phyloP scores from a whole-genome alignment of 2,797 vertebrate species.

The Falco columbarius region DNA sequence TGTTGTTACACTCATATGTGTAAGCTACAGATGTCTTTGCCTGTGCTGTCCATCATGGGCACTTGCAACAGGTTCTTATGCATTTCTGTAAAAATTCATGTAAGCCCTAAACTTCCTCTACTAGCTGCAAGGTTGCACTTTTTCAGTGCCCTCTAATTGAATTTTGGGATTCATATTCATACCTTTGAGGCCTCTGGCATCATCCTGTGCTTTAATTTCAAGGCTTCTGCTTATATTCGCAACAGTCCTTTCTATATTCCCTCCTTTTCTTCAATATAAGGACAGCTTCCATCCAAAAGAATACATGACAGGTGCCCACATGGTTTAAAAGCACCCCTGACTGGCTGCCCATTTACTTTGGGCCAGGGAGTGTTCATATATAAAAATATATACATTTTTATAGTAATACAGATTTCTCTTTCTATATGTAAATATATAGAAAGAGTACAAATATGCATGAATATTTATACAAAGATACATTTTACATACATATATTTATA shows the following conservation, averaged over 20 bases:
- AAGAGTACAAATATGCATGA: not conserved
- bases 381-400: not conserved
- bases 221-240: not conserved
- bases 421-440: not conserved
- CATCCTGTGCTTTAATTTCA: not conserved
- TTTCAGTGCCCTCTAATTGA: not conserved
- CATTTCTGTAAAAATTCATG: not conserved
- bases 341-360: not conserved
- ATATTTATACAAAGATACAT: not conserved
- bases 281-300: not conserved
- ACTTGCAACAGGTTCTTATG: not conserved
- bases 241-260: not conserved
- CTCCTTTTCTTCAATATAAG: not conserved
- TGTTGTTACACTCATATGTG: not conserved
- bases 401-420: not conserved
- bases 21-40: not conserved
- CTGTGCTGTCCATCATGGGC: not conserved
- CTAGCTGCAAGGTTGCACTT: not conserved
- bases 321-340: not conserved
- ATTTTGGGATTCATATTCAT: not conserved
- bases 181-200: not conserved
- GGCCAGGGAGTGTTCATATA: not conserved
- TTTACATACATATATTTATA: not conserved
- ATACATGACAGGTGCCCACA: fast-evolving
- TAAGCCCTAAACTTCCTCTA: not conserved